Conservation (phyloP, 2,888 invertebrate species). For the Rhopalosiphum nymphaeae region DNA sequence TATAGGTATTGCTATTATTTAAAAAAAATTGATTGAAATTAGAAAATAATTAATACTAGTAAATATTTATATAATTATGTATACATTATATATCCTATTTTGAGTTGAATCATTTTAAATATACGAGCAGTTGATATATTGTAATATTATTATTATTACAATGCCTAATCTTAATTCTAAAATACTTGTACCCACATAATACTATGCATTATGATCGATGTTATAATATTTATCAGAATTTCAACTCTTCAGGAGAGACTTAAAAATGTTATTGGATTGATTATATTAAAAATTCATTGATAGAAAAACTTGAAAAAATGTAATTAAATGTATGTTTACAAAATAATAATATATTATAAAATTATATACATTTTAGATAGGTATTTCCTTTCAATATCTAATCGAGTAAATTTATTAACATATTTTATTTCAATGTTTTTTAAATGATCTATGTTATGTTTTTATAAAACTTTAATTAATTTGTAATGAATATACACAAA, state of each 20-base stretch:
- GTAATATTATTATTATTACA: background rate
- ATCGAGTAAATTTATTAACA: background rate
- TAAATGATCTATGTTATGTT: background rate
- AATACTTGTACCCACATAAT: background rate
- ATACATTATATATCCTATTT: background rate
- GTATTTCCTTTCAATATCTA: background rate
- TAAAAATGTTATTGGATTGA: background rate
- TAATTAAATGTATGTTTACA: background rate
- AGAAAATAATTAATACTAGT: background rate
- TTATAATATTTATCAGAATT: background rate
- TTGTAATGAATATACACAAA: background rate
- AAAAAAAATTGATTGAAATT: background rate
- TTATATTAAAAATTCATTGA: background rate
- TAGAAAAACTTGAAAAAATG: background rate
- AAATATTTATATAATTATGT: background rate
- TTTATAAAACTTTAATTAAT: background rate
- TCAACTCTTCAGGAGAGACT: background rate
- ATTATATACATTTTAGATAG: background rate
- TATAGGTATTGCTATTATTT: no score
- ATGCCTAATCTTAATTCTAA: background rate
- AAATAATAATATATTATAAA: background rate
- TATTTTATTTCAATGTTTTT: background rate
- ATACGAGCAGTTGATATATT: background rate
- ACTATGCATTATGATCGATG: background rate
- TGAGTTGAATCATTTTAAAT: background rate